phyloP scores from a whole-genome alignment of 2,888 invertebrate species.

The Dasypolia templi region DNA sequence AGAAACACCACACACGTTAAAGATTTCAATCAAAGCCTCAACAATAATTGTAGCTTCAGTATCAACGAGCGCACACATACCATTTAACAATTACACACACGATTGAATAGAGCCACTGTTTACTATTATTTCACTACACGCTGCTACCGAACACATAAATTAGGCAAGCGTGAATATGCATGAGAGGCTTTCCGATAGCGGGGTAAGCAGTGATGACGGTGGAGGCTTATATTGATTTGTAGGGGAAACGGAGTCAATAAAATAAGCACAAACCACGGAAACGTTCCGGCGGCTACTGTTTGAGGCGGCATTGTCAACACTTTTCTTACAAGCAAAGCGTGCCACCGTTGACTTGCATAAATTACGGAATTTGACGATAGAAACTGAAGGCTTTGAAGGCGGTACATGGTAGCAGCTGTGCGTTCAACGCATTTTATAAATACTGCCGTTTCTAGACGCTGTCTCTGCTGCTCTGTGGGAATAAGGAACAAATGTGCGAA shows the following conservation, averaged over 20 bases:
- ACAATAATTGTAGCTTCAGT: constrained; percentile 11
- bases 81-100: constrained; percentile 29
- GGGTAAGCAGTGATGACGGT: constrained; percentile 11
- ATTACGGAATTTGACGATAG: too few relatives aligned
- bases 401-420: not conserved
- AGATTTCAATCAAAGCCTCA: constrained; percentile 24
- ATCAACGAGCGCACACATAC: constrained; percentile 32
- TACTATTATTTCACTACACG: constrained; percentile 25
- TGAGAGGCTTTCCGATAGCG: constrained; percentile 33
- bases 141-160: constrained; percentile 41
- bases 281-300: not conserved
- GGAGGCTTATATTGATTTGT: constrained; percentile 31
- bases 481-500: not conserved
- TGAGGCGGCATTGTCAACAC: not conserved
- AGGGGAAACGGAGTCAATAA: not conserved
- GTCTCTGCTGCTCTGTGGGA: not conserved
- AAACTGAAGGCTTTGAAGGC: not conserved
- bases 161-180: constrained; percentile 46
- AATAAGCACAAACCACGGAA: not conserved
- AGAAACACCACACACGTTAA: too few relatives aligned
- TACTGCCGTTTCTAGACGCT: not conserved
- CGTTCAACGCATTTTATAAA: not conserved
- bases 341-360: too few relatives aligned
- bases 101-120: constrained; percentile 34
- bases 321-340: not conserved